Conservation (phyloP, 2,888 invertebrate genomes). For the Parascotia fuliginaria region DNA sequence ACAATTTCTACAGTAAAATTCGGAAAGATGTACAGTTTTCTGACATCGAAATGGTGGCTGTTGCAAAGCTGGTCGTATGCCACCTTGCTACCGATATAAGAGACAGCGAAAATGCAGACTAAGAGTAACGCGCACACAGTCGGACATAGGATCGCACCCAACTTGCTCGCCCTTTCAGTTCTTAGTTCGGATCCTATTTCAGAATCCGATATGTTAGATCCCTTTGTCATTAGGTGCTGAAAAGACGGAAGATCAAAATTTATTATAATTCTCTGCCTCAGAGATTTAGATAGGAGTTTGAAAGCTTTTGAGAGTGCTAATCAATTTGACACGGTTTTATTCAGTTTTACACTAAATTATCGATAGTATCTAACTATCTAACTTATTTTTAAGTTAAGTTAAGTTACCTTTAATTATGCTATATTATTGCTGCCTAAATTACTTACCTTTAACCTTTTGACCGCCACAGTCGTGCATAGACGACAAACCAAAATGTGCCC, state of each 20-base stretch:
- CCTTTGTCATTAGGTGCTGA: slow-evolving; percentile 63
- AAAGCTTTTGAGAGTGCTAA: too few relatives aligned
- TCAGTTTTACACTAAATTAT: too few relatives aligned
- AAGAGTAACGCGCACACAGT: slow-evolving; percentile 68
- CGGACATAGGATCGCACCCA: slow-evolving; percentile 71
- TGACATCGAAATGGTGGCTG: slow-evolving; percentile 55
- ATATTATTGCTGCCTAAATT: too few relatives aligned
- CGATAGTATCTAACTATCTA: too few relatives aligned
- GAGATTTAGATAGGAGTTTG: too few relatives aligned
- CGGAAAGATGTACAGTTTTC: slow-evolving; percentile 62
- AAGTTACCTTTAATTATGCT: too few relatives aligned
- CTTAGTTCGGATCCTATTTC: slow-evolving; percentile 58
- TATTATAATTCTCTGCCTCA: too few relatives aligned
- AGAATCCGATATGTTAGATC: slow-evolving; percentile 56
- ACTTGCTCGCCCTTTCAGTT: slow-evolving; percentile 51
- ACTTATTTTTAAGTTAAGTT: too few relatives aligned
- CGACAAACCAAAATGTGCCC: too few relatives aligned
- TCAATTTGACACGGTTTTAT: too few relatives aligned
- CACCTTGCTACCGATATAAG: slow-evolving; percentile 65
- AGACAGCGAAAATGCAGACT: slow-evolving; percentile 59
- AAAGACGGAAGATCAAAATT: slow-evolving; percentile 20
- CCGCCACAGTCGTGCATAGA: too few relatives aligned
- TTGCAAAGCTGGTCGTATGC: slow-evolving; percentile 68
- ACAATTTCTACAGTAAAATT: slow-evolving; percentile 50
- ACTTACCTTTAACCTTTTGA: too few relatives aligned